phyloP scores from a whole-genome alignment of 2,797 vertebrate genomes.

The Aphelocoma californica region DNA sequence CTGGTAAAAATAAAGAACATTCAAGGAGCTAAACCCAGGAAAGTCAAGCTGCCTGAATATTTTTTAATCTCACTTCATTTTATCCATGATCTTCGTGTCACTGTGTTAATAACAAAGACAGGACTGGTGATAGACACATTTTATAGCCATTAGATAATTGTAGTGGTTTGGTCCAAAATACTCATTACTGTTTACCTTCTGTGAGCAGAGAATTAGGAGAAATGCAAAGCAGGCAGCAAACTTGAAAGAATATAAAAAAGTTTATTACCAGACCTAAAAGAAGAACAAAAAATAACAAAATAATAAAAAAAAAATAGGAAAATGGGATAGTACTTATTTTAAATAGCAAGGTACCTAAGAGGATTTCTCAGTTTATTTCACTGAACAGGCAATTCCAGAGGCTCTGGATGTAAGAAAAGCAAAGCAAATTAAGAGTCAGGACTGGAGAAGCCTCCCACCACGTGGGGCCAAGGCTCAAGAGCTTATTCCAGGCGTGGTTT shows the following conservation, averaged over 20 bases:
- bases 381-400: not conserved
- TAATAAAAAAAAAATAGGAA: not conserved
- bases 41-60: not conserved
- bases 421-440: not conserved
- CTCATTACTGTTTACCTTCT: no score
- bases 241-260: no score
- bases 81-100: not conserved
- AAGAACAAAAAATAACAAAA: no score
- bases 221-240: no score
- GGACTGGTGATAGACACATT: not conserved
- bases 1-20: not conserved
- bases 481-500: not conserved
- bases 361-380: not conserved
- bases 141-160: not conserved
- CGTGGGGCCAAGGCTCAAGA: not conserved
- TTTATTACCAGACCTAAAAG: no score
- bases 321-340: not conserved
- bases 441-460: not conserved
- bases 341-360: not conserved
- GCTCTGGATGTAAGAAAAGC: not conserved
- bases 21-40: not conserved
- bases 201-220: no score
- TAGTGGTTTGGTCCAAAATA: no score
- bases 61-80: not conserved
- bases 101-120: not conserved